These are phyloP conservation scores for Hydriomena furcata DNA, from an alignment of 2,888 invertebrate species.

Conservation along the genomic window DNA sequence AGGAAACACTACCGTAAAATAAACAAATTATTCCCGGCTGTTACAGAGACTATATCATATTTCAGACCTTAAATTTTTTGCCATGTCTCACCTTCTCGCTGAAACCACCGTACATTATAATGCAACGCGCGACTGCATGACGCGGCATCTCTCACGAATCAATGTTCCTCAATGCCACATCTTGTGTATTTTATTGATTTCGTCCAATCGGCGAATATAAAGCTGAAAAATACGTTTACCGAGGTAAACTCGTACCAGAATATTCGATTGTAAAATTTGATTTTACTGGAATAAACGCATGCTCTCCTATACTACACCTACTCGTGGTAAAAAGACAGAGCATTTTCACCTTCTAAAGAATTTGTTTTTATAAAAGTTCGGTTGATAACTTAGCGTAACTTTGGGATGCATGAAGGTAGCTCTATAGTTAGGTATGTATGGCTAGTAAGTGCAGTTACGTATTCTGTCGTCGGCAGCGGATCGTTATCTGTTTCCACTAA, in stretches of 20 bases:
- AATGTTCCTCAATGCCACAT: conserved; percentile 46
- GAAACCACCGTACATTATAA: conserved; percentile 42
- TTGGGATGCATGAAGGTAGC: conserved; percentile 56
- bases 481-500: conserved; percentile 83
- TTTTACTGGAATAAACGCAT: too few relatives aligned
- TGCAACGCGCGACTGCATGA: conserved; percentile 57
- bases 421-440: conserved; percentile 51
- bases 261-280: neutral
- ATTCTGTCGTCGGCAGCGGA: conserved; percentile 81
- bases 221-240: neutral
- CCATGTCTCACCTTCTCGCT: neutral
- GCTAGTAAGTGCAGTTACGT: conserved; percentile 77
- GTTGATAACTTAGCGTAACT: conserved; percentile 60
- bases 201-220: conserved; percentile 27
- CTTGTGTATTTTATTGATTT: conserved; percentile 46
- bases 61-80: conserved; percentile 17
- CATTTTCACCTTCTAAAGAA: conserved; percentile 54
- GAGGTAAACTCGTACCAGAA: neutral
- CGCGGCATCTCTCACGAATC: conserved; percentile 54
- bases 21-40: conserved; percentile 17
- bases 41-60: conserved; percentile 33
- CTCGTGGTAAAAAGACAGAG: conserved; percentile 47
- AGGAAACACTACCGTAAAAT: conserved; percentile 21
- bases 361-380: conserved; percentile 60
- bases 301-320: conserved; percentile 2